Evolutionary conservation across 2,888 invertebrate genomes (phyloP).

Genomic region (Megamerina dolium): DNA sequence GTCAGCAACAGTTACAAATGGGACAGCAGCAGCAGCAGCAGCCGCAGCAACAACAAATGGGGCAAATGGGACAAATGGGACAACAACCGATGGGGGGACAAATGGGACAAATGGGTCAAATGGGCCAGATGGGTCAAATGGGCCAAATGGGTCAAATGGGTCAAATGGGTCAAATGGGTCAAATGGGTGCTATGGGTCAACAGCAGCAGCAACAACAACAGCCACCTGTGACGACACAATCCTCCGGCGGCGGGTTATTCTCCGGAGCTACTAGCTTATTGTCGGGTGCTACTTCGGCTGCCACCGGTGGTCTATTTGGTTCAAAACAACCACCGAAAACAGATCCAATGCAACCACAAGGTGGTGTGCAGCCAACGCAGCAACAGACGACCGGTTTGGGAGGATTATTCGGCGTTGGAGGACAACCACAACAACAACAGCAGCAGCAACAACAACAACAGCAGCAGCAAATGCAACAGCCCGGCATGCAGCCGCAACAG

Average conservation of each 20-base stretch:
- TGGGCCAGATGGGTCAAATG: constrained; percentile 28
- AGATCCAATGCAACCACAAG: constrained; percentile 53
- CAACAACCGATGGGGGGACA: constrained; percentile 17
- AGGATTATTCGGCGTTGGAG: constrained; percentile 34
- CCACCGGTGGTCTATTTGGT: constrained; percentile 50
- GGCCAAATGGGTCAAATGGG: constrained; percentile 28
- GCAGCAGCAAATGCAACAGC: constrained; percentile 33
- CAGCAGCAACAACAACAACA: constrained; percentile 36
- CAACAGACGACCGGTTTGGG: constrained; percentile 44
- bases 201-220: constrained; percentile 39
- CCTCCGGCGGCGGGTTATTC: constrained; percentile 48
- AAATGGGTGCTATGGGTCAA: constrained; percentile 28
- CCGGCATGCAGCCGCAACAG: constrained; percentile 39
- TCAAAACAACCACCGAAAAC: constrained; percentile 49
- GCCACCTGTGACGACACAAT: constrained; percentile 43
- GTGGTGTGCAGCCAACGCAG: constrained; percentile 46
- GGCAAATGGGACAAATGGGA: constrained; percentile 25
- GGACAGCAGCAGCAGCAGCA: constrained; percentile 29
- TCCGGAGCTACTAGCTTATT: constrained; percentile 49
- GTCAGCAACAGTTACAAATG: constrained; percentile 39
- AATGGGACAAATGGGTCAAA: constrained; percentile 30
- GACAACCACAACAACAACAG: constrained; percentile 45
- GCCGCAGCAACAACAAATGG: constrained; percentile 28
- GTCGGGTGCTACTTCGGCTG: constrained; percentile 51
- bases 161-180: constrained; percentile 19